Evolutionary conservation across 1,140 invertebrate genomes (phyloP).

Genomic region (Philaenus spumarius): DNA sequence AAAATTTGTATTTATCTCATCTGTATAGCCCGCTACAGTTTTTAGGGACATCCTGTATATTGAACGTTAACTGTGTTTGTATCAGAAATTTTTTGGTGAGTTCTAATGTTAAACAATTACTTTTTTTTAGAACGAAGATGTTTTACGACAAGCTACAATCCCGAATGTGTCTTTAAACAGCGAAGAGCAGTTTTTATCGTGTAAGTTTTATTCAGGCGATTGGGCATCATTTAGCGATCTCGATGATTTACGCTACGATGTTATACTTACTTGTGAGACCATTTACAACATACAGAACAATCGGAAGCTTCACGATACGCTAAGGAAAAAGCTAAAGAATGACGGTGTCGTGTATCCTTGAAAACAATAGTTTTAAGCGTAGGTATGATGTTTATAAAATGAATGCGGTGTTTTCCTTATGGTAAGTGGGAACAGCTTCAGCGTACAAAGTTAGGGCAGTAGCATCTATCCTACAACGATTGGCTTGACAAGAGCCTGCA

Average conservation of each 20-base stretch:
- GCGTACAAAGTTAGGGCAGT: too few relatives aligned
- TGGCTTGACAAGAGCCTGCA: too few relatives aligned
- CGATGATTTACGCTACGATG: constrained; percentile 56
- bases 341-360: constrained; percentile 53
- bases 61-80: too few relatives aligned
- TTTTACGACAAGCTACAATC: constrained; percentile 63
- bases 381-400: too few relatives aligned
- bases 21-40: too few relatives aligned
- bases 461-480: too few relatives aligned
- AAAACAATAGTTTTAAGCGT: background rate
- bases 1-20: too few relatives aligned
- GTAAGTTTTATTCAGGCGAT: constrained; percentile 71
- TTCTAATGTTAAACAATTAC: background rate
- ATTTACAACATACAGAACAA: constrained; percentile 82
- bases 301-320: constrained; percentile 60
- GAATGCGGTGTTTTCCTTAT: too few relatives aligned
- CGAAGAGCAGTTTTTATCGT: constrained; percentile 35
- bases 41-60: too few relatives aligned
- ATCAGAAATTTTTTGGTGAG: too few relatives aligned
- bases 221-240: constrained; percentile 59
- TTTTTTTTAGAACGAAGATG: constrained; percentile 67
- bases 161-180: constrained; percentile 68
- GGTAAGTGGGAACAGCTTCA: too few relatives aligned
- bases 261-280: constrained; percentile 84
- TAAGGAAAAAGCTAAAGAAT: constrained; percentile 56